These are phyloP conservation scores for Erebia aethiops DNA, from an alignment of 2,888 invertebrate species.

Conservation along the genomic window DNA sequence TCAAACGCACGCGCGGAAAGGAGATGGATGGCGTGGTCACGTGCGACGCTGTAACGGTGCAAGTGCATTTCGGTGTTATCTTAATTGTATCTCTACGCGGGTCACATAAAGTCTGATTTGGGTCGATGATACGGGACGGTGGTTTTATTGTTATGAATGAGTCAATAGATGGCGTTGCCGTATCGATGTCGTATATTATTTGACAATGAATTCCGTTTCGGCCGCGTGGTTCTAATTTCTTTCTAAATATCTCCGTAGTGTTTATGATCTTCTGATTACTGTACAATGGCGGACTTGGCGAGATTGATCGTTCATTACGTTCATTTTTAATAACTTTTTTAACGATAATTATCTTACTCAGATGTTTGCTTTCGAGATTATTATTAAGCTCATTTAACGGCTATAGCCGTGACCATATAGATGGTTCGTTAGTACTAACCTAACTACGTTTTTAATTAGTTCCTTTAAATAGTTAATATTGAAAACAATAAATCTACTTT, in stretches of 20 bases:
- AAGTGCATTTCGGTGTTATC: slow-evolving; percentile 64
- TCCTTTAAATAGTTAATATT: neutral
- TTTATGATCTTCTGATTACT: slow-evolving; percentile 38
- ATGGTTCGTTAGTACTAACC: neutral
- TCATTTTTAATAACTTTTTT: slow-evolving; percentile 24
- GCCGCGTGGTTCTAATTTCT: slow-evolving; percentile 29
- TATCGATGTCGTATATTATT: slow-evolving; percentile 52
- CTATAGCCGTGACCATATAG: neutral
- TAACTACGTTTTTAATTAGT: neutral
- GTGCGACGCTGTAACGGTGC: slow-evolving; percentile 61
- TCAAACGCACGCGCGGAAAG: slow-evolving; percentile 58
- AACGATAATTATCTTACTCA: slow-evolving; percentile 10
- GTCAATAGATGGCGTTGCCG: slow-evolving; percentile 67
- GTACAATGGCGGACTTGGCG: slow-evolving; percentile 23
- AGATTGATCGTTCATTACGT: slow-evolving; percentile 30
- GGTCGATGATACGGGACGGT: slow-evolving; percentile 41
- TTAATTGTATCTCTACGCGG: slow-evolving; percentile 67
- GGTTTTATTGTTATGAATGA: slow-evolving; percentile 48
- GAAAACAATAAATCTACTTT: slow-evolving; percentile 12
- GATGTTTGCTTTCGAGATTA: slow-evolving; percentile 25
- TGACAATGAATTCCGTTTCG: slow-evolving; percentile 40
- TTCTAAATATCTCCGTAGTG: slow-evolving; percentile 28
- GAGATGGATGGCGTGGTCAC: slow-evolving; percentile 64
- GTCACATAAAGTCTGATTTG: slow-evolving; percentile 59
- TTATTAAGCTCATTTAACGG: neutral